Evolutionary conservation across 2,113 vertebrate genomes (phyloP).

Genomic region (Osmerus eperlanus): DNA sequence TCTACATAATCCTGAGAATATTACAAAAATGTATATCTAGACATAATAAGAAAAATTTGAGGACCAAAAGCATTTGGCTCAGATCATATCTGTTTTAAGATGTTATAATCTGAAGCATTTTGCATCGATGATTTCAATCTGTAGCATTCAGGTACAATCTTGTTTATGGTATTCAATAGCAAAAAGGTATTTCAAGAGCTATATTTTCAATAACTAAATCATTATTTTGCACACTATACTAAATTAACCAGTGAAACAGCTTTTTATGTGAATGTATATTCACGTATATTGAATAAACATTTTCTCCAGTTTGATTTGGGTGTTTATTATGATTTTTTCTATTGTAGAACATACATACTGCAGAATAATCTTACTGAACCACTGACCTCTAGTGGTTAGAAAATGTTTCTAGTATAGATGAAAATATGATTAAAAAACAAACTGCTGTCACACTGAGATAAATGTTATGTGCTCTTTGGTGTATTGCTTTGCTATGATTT

Average conservation of each 20-base stretch:
- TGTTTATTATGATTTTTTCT: no score
- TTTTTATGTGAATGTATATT: background rate
- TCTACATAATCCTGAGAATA: background rate
- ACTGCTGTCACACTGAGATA: no score
- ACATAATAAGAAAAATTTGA: background rate
- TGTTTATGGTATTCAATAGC: background rate
- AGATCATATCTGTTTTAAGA: constrained; percentile 1
- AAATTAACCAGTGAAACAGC: background rate
- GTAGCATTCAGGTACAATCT: background rate
- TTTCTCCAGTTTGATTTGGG: background rate
- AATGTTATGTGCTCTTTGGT: no score
- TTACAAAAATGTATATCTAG: background rate
- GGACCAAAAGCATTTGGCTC: background rate
- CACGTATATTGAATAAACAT: background rate
- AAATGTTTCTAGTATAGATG: no score
- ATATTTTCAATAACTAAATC: background rate
- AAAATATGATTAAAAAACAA: no score
- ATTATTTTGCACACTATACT: background rate
- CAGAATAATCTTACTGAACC: no score
- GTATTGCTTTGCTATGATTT: no score
- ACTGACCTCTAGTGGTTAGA: no score
- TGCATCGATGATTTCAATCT: background rate
- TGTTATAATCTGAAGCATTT: background rate
- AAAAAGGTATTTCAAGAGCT: background rate
- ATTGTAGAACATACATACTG: no score